These are phyloP conservation scores for Micromesistius poutassou DNA, from an alignment of 2,797 vertebrate species.

Conservation along the genomic window DNA sequence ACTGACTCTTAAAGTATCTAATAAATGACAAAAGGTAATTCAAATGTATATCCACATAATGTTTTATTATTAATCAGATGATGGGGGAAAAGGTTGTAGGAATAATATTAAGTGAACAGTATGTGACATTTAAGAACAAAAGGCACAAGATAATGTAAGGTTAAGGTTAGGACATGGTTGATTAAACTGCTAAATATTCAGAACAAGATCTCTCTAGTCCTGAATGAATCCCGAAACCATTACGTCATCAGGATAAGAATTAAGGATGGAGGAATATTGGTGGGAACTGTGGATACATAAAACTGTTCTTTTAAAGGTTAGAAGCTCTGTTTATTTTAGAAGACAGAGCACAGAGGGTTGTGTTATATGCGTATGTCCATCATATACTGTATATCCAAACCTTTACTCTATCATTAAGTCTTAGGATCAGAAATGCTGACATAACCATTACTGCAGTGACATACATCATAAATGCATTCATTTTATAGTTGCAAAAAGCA, in stretches of 20 bases:
- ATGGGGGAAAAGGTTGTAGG: neutral
- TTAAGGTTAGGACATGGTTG: neutral
- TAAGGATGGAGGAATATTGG: neutral
- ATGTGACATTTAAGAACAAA: neutral
- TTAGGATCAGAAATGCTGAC: neutral
- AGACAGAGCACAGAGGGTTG: neutral
- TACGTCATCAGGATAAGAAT: neutral
- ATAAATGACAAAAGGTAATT: neutral
- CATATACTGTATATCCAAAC: neutral
- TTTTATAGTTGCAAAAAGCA: neutral
- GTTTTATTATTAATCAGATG: slow-evolving; percentile 1
- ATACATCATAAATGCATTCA: neutral
- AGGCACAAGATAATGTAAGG: neutral
- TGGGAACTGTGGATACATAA: neutral
- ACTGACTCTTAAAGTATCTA: neutral
- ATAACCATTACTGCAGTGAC: neutral
- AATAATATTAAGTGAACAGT: neutral
- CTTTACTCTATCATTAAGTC: neutral
- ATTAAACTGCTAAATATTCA: neutral
- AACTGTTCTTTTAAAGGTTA: neutral
- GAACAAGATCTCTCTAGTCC: neutral
- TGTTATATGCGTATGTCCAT: neutral
- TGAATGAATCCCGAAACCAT: neutral
- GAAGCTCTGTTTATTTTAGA: neutral
- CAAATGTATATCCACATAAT: neutral